Evolutionary conservation across 1,140 invertebrate species (phyloP), one percentile per base, ranked within the genome.

Genomic region (Anthonomus grandis): DNA sequence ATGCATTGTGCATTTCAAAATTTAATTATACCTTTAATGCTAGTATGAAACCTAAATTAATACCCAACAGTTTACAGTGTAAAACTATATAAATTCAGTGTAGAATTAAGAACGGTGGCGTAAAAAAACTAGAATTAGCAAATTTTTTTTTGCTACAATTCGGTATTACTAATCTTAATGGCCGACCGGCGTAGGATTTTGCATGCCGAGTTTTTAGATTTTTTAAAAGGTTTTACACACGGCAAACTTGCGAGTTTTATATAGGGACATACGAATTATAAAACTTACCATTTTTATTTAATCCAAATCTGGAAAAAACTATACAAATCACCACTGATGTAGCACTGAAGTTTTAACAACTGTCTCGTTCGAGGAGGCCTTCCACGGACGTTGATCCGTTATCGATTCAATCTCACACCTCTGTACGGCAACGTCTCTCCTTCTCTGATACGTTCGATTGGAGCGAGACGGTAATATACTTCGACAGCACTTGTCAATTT

Each of bases 341-440:
- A 60, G 44, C 68, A 70, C 65, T 59, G 60, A 57, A 52, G 57
- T 63, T 61, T 44, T 63, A 60, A 59, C 54, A 60, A 70, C 65
- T 69, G 62, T 62, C 62, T 57, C 48, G 44, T 38, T 56, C 51
- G 46, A 57, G 57, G 50, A 65, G 60, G 54, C 66, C 60, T 66
- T 60, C 53, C 63, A 65, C 65, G 69, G 68, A 71, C 70, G 71
- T 71, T 72, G 68, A 70, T 72, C 70, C 66, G 46, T 68, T 64
- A 49, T 54, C 39, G 62, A 25, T 59, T 54, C 65, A 67, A 68
- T 49, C 2, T 10, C 5, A 42, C 21, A 17, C 42, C 15, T 37
- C 27, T 12, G 5, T 57, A 60, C 64, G 59, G 64, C 57, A 34
- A n/a, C n/a, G n/a, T 38, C 37, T 39, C 47, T 39, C 15, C 38